A percentile compares a stretch with the other conserved stretches of the same genome.
These are phyloP conservation scores for Acanthosepion esculentum DNA, from an alignment of 2,888 invertebrate species.

Conservation along the genomic window DNA sequence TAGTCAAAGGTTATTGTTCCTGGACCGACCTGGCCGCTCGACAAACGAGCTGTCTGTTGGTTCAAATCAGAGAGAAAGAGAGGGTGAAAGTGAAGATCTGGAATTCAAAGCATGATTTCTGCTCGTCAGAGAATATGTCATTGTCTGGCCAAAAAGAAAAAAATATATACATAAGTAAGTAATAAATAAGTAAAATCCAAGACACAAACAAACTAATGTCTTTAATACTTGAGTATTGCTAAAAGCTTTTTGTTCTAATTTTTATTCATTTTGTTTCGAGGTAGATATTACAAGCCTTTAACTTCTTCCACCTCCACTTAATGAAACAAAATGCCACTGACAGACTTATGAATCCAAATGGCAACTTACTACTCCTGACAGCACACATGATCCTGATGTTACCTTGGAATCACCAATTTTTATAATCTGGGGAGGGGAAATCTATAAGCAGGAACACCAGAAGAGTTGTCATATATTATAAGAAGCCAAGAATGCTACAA, in stretches of 20 bases:
- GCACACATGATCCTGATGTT: too few species aligned
- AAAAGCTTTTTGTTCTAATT: not conserved
- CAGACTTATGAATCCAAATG: not conserved
- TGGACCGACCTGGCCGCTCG: constrained; percentile 33
- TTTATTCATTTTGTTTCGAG: not conserved
- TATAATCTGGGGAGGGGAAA: not conserved
- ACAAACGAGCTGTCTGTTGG: constrained; percentile 2
- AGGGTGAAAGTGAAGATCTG: not conserved
- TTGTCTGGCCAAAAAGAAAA: constrained; percentile 17
- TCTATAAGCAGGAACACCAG: not conserved
- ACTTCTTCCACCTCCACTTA: not conserved
- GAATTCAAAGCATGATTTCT: constrained; percentile 8
- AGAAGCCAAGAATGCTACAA: not conserved
- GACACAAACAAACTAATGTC: constrained; percentile 21
- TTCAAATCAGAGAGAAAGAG: constrained; percentile 2
- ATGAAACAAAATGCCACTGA: not conserved
- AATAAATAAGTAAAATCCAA: not conserved
- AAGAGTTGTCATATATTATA: not conserved
- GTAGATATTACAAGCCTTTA: not conserved
- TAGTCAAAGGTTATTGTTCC: constrained; percentile 33
- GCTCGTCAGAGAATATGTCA: not conserved
- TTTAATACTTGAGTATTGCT: not conserved
- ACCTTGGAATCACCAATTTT: not conserved
- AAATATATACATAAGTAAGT: not conserved
- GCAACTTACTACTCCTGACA: too few species aligned